Evolutionary conservation across 2,888 invertebrate genomes (phyloP).

Genomic region (Exocentrus adspersus): DNA sequence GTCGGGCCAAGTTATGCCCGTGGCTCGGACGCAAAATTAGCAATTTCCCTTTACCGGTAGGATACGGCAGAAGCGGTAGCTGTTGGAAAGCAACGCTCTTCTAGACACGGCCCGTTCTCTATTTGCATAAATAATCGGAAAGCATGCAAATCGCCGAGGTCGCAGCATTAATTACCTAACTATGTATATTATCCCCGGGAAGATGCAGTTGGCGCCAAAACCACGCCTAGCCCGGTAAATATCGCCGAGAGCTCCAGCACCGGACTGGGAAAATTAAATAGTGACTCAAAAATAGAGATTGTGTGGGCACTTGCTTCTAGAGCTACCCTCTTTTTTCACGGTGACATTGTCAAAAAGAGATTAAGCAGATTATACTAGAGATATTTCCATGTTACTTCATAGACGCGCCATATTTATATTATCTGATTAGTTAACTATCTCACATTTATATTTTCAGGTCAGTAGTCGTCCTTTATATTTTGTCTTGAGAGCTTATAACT

Average conservation of each 20-base stretch:
- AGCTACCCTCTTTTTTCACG: no score
- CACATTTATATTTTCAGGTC: no score
- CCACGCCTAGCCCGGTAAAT: constrained; percentile 38
- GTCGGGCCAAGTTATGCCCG: constrained; percentile 48
- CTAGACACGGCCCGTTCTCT: constrained; percentile 57
- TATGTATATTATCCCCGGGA: constrained; percentile 58
- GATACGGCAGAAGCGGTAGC: constrained; percentile 49
- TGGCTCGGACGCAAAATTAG: constrained; percentile 61
- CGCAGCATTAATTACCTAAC: constrained; percentile 63
- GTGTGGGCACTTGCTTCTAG: no score
- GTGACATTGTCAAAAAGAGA: no score
- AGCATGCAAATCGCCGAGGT: constrained; percentile 63
- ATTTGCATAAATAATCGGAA: constrained; percentile 65
- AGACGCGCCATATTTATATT: no score
- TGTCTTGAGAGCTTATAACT: no score
- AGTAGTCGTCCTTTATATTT: no score
- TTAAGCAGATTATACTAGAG: no score
- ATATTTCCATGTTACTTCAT: no score
- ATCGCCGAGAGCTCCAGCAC: constrained; percentile 2
- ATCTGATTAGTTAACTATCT: no score
- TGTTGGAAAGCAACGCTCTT: constrained; percentile 52
- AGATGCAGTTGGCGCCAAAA: constrained; percentile 56
- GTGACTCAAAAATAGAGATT: background rate
- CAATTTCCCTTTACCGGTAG: constrained; percentile 59
- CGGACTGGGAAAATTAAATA: constrained; percentile 4